These are phyloP conservation scores for Sussaba pulchella DNA, from an alignment of 2,888 invertebrate species.

Conservation along the genomic window DNA sequence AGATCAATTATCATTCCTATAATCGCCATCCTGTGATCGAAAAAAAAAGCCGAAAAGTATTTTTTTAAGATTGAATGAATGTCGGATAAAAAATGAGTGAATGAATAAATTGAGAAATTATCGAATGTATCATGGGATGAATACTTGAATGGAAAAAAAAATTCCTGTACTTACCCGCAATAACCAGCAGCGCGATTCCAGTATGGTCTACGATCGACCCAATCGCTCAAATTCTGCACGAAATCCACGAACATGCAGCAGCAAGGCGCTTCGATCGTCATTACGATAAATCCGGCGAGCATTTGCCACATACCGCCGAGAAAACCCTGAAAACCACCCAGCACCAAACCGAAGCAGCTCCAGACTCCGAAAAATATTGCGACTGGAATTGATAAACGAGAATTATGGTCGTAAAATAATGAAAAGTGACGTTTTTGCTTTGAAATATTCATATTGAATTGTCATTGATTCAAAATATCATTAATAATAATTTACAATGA, in stretches of 20 bases:
- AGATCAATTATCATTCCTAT: slow-evolving; percentile 93
- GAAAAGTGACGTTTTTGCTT: too few relatives aligned
- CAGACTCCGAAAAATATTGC: slow-evolving; percentile 93
- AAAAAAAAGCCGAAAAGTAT: neutral
- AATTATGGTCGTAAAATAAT: neutral
- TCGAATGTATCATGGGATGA: too few relatives aligned
- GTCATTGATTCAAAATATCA: too few relatives aligned
- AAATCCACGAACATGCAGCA: slow-evolving; percentile 98
- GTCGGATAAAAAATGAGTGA: too few relatives aligned
- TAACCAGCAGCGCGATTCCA: slow-evolving; percentile 96
- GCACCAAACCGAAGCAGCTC: slow-evolving; percentile 89
- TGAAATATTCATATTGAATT: too few relatives aligned
- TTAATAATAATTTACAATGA: too few relatives aligned
- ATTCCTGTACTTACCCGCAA: slow-evolving; percentile 89
- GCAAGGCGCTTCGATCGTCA: slow-evolving; percentile 97
- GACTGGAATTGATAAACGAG: slow-evolving; percentile 87
- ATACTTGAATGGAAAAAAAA: neutral
- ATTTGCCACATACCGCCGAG: slow-evolving; percentile 94
- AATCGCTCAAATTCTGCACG: slow-evolving; percentile 94
- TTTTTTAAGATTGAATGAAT: too few relatives aligned
- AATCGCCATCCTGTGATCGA: slow-evolving; percentile 89
- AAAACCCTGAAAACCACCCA: slow-evolving; percentile 88
- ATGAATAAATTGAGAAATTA: too few relatives aligned
- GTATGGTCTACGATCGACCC: slow-evolving; percentile 93
- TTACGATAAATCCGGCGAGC: slow-evolving; percentile 94